Evolutionary conservation across 2,888 invertebrate species (phyloP), one percentile per base, ranked within the genome.

Genomic region (Branchellion lobata): DNA sequence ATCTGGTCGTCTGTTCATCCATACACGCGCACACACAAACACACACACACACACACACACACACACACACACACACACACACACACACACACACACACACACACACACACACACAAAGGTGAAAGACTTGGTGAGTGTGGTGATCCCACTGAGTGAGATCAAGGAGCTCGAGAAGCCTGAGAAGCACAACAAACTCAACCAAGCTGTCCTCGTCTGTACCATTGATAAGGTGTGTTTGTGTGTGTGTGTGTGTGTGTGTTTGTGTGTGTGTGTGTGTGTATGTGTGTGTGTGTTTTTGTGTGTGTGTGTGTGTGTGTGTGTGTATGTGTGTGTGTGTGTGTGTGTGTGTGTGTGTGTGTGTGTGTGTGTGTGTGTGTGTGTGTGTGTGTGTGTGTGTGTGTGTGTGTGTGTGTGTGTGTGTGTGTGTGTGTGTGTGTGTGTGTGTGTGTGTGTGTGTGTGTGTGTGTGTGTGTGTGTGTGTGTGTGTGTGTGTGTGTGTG

Each of bases 71-170:
- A 14, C 27, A 31, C 21, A 61, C 53, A 61, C 14, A 57, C 51
- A 76, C 24, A 27, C 29, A 40, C n/a, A 8, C 24, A 2, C 27
- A 18, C 34, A 24, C 14, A 5, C 27, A 31, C 21, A 61, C 53
- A 61, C 14, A 57, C 51, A 76, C 24, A 24, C 29, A 40, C n/a
- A 8, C 61, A 24, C n/a, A 8, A n/a, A 94, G 94, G 92, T 93
- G 0, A 91, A 90, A 82, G 90, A 91, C 84, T 89, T 94, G 85
- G 94, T 95, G 14, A 92, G 92, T 82, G 88, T 97, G n/a, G 93
- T 95, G 0, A 92, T 96, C 85, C 95, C 96, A 0, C 89, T 96
- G 75, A 90, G 94, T 82, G 93, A 93, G 84, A 92, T 96, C 5
- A 90, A 92, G 86, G 89, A 88, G 5, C 92, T 93, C 31, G 94